Conservation (phyloP, 2,888 invertebrate species). For the Brachynemurus nebulosus region DNA sequence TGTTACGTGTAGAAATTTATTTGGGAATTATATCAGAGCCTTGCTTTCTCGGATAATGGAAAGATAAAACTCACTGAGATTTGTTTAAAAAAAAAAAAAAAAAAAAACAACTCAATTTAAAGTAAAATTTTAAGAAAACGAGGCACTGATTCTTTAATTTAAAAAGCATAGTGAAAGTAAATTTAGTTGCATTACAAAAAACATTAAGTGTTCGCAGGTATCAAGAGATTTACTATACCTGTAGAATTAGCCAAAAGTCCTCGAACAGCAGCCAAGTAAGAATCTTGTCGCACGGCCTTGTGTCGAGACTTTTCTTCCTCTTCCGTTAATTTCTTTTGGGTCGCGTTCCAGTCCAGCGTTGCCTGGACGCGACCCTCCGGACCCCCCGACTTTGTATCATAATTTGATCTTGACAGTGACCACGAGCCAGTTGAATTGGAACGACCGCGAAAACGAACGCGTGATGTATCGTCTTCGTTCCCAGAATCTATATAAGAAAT, state of each 20-base stretch:
- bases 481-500: constrained; percentile 16
- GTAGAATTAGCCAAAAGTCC: constrained; percentile 16
- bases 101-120: no score
- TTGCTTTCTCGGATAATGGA: no score
- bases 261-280: constrained; percentile 32
- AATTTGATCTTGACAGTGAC: constrained; percentile 25
- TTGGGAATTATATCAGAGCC: no score
- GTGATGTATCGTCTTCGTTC: constrained; percentile 26
- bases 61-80: no score
- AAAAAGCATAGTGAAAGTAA: no score
- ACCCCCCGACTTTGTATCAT: constrained; percentile 6
- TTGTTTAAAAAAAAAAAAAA: no score
- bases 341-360: constrained; percentile 10
- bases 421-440: constrained; percentile 43
- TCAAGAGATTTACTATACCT: constrained; percentile 20
- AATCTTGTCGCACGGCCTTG: constrained; percentile 34
- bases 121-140: no score
- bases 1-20: no score
- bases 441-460: constrained; percentile 33
- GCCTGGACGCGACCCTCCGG: constrained; percentile 9
- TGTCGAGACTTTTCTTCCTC: constrained; percentile 24
- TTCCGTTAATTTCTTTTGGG: constrained; percentile 6
- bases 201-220: background rate
- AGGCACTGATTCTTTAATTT: no score
- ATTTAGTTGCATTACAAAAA: no score